These are phyloP conservation scores for Labroides dimidiatus DNA, from an alignment of 2,797 vertebrate genomes.

Conservation along the genomic window DNA sequence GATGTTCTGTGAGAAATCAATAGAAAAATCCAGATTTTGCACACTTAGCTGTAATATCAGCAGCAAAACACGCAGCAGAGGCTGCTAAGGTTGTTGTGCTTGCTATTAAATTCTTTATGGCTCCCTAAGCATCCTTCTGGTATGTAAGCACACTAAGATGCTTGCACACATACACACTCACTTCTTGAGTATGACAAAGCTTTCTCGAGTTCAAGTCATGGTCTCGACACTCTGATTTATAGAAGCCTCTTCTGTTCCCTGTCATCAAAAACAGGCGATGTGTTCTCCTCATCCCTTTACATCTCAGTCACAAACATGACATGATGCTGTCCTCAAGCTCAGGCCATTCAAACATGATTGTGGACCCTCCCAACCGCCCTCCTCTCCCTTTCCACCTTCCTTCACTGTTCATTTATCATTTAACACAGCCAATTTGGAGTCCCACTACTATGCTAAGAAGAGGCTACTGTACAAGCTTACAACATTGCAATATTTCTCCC, in stretches of 20 bases:
- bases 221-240: slow-evolving; percentile 14
- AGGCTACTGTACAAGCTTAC: slow-evolving; percentile 1
- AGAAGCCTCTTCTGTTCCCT: slow-evolving; percentile 28
- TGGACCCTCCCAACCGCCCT: neutral
- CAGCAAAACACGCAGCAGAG: slow-evolving; percentile 20
- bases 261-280: slow-evolving; percentile 1
- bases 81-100: slow-evolving; percentile 20
- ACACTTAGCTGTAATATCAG: slow-evolving; percentile 33
- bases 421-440: slow-evolving; percentile 40
- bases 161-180: slow-evolving; percentile 1
- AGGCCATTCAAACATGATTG: slow-evolving; percentile 14
- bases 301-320: slow-evolving; percentile 18
- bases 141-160: slow-evolving; percentile 40
- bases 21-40: slow-evolving; percentile 53
- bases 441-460: slow-evolving; percentile 12
- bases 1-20: slow-evolving; percentile 53
- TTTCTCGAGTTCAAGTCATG: slow-evolving; percentile 18
- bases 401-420: slow-evolving; percentile 64
- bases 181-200: slow-evolving; percentile 33
- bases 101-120: slow-evolving; percentile 60
- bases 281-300: slow-evolving; percentile 6
- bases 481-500: neutral
- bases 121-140: slow-evolving; percentile 51
- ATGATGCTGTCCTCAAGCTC: slow-evolving; percentile 22
- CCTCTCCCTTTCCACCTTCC: slow-evolving; percentile 19